Base-by-base conservation (phyloP, 2,113 vertebrate genomes). In the Puntigrus tetrazona region DNA sequence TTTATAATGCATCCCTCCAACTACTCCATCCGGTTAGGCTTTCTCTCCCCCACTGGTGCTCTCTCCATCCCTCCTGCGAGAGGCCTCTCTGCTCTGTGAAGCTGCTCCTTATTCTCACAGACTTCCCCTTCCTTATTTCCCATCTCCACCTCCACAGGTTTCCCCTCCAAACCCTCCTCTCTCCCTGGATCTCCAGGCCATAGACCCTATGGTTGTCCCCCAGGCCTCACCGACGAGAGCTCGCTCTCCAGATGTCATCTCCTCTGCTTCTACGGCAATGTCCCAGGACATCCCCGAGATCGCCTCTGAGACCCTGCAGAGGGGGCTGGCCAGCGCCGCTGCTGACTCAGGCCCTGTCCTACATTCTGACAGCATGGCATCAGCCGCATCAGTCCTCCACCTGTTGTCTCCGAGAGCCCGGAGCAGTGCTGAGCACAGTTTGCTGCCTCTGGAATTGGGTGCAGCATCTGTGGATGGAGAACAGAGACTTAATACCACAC, bases 271-370 rank as follows among this genome's bases (percentile, higher is more conserved):
- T 77, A 98, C 98, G 1, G 97, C 95, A 88, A 93, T 99, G 92
- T 97, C 98, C 31, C 97, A 98, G 87, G 98, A 98, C 43, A 99
- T 98, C 89, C 97, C 98, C 0, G 98, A 99, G 92, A 98, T 99
- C 0, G 97, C 98, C 0, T 97, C 98, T 0, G 97, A 99, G 93
- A 96, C 97, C 0, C 87, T 98, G 85, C 95, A 95, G 72, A 95
- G 96, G 57, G 94, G 93, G 69, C 94, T 95, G 22, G 89, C 90
- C 0, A 89, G 93, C 22, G 38, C 0, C 65, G 89, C 7, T 92
- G 0, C 87, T 91, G 92, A 94, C 89, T 82, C 94, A 38, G 27
- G 85, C 88, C 55, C 89, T 88, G 11, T 90, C 89, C 93, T 94
- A 1, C 95, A 95, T 0, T 85, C 94, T 1, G 96, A 98, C 91